These are phyloP conservation scores for Climacteris rufus DNA, from an alignment of 2,113 vertebrate species.

Conservation along the genomic window DNA sequence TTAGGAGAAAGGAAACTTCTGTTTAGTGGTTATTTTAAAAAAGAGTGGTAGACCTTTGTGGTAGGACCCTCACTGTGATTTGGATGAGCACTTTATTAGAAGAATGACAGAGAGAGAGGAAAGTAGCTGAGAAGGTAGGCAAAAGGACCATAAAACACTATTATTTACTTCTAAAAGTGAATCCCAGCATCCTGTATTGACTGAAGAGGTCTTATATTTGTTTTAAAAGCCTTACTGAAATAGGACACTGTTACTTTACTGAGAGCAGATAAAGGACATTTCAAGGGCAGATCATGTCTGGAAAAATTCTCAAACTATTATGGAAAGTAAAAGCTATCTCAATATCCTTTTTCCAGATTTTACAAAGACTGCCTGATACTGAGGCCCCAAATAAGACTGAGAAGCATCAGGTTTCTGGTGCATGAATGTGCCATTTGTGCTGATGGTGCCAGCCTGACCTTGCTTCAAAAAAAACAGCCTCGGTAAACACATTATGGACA, in stretches of 20 bases:
- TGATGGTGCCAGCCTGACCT: neutral
- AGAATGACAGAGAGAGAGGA: neutral
- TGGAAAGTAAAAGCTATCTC: neutral
- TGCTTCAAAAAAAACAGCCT: neutral
- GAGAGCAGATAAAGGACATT: neutral
- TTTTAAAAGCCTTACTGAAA: conserved; percentile 11
- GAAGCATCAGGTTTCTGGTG: neutral
- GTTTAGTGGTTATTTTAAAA: neutral
- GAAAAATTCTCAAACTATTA: neutral
- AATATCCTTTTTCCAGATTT: neutral
- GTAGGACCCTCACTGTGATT: neutral
- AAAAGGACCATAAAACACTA: neutral
- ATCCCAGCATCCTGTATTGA: neutral
- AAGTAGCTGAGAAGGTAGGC: neutral
- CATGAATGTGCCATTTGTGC: neutral
- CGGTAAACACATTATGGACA: accelerated
- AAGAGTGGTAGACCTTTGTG: neutral
- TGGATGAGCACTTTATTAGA: neutral
- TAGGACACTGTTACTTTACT: neutral
- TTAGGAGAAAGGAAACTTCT: neutral
- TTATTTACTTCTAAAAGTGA: neutral
- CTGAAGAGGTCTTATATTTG: neutral
- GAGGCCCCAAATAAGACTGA: neutral
- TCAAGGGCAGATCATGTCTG: neutral
- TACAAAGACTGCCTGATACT: neutral